Evolutionary conservation across 1,140 invertebrate species (phyloP).

Genomic region (Drosophila littoralis): DNA sequence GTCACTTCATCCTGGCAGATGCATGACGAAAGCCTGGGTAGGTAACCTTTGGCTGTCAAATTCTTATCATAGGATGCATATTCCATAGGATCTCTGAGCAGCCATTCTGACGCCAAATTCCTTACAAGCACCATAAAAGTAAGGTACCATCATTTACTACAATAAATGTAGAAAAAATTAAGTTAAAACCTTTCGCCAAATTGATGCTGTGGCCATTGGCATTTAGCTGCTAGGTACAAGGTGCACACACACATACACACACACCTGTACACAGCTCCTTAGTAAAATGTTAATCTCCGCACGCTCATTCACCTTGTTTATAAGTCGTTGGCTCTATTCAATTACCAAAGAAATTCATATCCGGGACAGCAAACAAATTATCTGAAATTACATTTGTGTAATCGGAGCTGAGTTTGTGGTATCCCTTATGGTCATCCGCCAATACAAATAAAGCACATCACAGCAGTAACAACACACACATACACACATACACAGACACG

Average conservation of each 20-base stretch:
- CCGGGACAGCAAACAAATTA: conserved; percentile 69
- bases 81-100: too few species aligned
- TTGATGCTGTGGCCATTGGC: too few species aligned
- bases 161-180: too few species aligned
- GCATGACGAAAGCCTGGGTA: too few species aligned
- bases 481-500: conserved; percentile 26
- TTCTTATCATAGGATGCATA: too few species aligned
- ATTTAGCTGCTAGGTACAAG: background rate
- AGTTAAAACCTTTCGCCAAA: too few species aligned
- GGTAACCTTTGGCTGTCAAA: too few species aligned
- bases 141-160: too few species aligned
- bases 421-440: conserved; percentile 47
- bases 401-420: conserved; percentile 32
- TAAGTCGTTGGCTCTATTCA: conserved; percentile 32
- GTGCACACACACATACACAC: background rate
- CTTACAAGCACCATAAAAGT: too few species aligned
- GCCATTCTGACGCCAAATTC: too few species aligned
- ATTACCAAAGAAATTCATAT: conserved; percentile 41
- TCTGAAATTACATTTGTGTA: conserved; percentile 63
- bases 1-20: too few species aligned
- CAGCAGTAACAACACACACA: conserved; percentile 20
- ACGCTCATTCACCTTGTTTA: background rate
- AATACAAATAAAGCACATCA: conserved; percentile 65
- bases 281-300: background rate
- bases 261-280: conserved; percentile 6